These are phyloP conservation scores for Crenichthys baileyi DNA, from an alignment of 2,797 vertebrate species.

Conservation along the genomic window DNA sequence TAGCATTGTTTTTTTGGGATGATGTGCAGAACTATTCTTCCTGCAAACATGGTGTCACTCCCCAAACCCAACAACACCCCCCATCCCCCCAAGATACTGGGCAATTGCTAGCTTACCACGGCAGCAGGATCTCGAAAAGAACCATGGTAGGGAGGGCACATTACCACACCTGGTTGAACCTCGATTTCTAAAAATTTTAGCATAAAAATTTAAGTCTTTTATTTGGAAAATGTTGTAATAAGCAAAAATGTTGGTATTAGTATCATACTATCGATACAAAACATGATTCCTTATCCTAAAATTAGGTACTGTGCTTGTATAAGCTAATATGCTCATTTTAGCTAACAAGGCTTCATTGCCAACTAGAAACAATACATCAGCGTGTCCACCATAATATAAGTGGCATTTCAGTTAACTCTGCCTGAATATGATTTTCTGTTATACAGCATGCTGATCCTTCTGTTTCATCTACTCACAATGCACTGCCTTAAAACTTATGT, in stretches of 20 bases:
- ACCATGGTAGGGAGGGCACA: too few species aligned
- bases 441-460: neutral
- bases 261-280: neutral
- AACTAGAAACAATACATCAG: neutral
- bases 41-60: too few species aligned
- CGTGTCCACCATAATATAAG: neutral
- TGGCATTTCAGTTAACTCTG: neutral
- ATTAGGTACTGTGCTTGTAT: neutral
- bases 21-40: too few species aligned
- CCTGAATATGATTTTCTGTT: neutral
- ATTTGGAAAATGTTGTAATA: neutral
- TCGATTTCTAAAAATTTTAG: neutral
- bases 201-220: neutral
- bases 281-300: neutral
- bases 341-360: neutral
- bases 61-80: too few species aligned
- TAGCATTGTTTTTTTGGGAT: too few species aligned
- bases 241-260: neutral
- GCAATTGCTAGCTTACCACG: too few species aligned
- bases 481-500: neutral
- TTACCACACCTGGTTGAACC: too few species aligned
- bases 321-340: neutral
- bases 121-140: too few species aligned
- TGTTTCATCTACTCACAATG: slow-evolving; percentile 2
- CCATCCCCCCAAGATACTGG: too few species aligned